These are phyloP conservation scores for Menura novaehollandiae DNA, from an alignment of 2,113 vertebrate species.

Conservation along the genomic window DNA sequence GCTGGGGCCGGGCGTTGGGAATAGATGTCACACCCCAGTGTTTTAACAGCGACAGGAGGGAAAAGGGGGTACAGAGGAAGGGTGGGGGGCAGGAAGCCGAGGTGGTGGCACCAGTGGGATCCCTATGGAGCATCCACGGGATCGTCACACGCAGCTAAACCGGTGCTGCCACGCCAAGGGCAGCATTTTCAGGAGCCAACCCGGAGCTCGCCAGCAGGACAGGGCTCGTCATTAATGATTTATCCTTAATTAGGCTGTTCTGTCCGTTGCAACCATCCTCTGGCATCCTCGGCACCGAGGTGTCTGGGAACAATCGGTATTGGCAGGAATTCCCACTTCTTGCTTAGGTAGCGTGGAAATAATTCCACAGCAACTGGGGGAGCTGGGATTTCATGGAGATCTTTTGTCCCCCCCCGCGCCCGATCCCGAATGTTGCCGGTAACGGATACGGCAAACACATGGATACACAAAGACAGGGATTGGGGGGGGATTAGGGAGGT, in stretches of 20 bases:
- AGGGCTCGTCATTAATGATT: background rate
- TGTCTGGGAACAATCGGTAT: background rate
- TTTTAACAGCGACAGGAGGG: background rate
- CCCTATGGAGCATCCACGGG: accelerated
- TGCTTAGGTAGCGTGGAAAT: background rate
- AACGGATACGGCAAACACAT: background rate
- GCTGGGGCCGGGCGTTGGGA: background rate
- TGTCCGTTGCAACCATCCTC: background rate
- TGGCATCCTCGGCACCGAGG: background rate
- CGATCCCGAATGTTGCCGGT: background rate
- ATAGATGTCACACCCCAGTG: background rate
- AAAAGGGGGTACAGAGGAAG: background rate
- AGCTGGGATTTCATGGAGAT: accelerated
- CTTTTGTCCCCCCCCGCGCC: accelerated
- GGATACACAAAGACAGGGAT: background rate
- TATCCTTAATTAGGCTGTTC: background rate
- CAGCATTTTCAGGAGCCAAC: background rate
- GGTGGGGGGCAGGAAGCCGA: background rate
- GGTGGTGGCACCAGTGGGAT: background rate
- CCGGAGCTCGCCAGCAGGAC: background rate
- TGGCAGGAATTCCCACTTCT: background rate
- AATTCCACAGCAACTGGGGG: background rate
- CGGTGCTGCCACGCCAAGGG: accelerated
- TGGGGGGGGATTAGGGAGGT: accelerated
- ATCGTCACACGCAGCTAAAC: background rate